Evolutionary conservation across 92 coral and sea anemone genomes (phyloP).

Genomic region (Diadumene lineata): DNA sequence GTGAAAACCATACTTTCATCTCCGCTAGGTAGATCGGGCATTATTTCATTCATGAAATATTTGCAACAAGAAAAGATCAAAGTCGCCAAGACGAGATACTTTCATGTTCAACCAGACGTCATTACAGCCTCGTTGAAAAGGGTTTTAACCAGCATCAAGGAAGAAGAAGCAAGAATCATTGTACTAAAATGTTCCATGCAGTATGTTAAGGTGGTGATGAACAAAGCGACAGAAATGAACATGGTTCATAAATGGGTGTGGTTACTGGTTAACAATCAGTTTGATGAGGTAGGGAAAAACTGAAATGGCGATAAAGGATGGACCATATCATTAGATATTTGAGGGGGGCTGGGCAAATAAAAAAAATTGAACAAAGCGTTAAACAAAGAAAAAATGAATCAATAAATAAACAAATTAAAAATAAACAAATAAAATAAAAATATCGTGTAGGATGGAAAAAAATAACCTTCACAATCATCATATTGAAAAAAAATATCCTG

Average conservation of each 20-base stretch:
- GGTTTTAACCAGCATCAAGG: conserved; percentile 21
- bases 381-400: too few species aligned
- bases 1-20: neutral
- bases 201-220: conserved; percentile 29
- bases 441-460: neutral
- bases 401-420: too few species aligned
- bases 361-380: too few species aligned
- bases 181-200: conserved; percentile 35
- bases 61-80: neutral
- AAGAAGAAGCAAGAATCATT: conserved; percentile 41
- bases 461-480: neutral
- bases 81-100: neutral
- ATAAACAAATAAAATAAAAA: neutral
- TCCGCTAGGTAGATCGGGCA: conserved; percentile 17
- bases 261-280: conserved; percentile 39
- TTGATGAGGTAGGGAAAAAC: conserved; percentile 51
- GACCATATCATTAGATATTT: too few species aligned
- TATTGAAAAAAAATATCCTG: too few species aligned
- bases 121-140: neutral
- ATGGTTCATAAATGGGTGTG: conserved; percentile 58
- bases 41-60: conserved; percentile 10
- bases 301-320: too few species aligned
- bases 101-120: neutral
- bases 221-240: conserved; percentile 24
- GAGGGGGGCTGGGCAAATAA: too few species aligned